Percentiles rank a stretch among this genome's conserved stretches.
Evolutionary conservation across 2,797 vertebrate species (phyloP).

Genomic region (Sphenopsis melanotis): DNA sequence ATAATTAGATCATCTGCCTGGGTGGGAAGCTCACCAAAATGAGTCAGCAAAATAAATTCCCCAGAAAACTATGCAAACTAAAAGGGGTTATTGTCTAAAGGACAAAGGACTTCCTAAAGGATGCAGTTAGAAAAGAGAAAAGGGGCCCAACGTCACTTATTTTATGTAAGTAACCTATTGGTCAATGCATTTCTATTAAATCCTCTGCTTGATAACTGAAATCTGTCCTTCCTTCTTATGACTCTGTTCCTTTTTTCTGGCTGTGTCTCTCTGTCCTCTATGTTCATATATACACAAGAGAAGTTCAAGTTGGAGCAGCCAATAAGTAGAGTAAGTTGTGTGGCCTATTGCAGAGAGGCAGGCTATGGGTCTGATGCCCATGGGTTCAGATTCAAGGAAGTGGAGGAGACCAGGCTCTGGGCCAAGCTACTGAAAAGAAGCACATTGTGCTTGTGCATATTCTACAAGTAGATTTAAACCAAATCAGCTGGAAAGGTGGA

Average conservation of each 20-base stretch:
- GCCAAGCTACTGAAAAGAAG: background rate
- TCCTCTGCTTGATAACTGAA: background rate
- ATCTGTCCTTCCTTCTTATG: background rate
- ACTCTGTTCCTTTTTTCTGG: background rate
- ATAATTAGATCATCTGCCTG: background rate
- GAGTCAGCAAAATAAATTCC: background rate
- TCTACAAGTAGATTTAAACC: background rate
- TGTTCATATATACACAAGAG: background rate
- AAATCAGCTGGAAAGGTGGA: background rate
- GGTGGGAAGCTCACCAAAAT: background rate
- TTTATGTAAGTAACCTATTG: background rate
- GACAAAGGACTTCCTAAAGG: background rate
- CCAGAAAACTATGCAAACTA: background rate
- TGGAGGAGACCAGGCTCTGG: background rate
- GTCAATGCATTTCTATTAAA: background rate
- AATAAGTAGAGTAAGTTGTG: background rate
- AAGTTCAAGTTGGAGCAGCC: background rate
- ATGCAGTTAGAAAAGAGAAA: background rate
- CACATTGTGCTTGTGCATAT: background rate
- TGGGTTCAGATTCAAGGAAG: background rate
- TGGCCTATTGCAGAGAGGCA: background rate
- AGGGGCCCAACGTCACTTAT: background rate
- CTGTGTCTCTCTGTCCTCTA: background rate
- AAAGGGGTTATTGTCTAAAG: background rate
- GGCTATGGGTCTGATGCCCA: accelerated